Evolutionary conservation across 2,113 vertebrate genomes (phyloP), one percentile per base, ranked within the genome.

Genomic region (Prietella phreatophila): DNA sequence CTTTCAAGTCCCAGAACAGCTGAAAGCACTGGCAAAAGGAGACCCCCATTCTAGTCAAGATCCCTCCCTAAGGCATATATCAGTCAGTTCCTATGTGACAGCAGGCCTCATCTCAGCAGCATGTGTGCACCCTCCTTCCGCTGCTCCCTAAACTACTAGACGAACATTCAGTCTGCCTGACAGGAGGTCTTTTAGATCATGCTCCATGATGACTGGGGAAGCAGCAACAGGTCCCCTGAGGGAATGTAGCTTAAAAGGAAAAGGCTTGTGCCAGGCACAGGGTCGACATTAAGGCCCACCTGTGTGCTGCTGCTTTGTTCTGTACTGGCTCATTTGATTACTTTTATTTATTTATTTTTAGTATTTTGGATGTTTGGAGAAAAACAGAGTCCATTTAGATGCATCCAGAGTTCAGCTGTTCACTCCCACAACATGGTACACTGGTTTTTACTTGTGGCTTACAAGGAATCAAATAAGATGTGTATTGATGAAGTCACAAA

Each of bases 191-290:
- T 91, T 82, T 84, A 76, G 33, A 63, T 61, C 47, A 17, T 39
- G 90, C 90, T 88, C 76, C 88, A 84, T 83, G 83, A 85, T 53
- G 6, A 58, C 84, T 81, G 76, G 76, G 79, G 86, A 84, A 90
- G 75, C 42, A 82, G 86, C 61, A 82, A 82, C 67, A 90, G 82
- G 84, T 91, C 11, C 85, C 90, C 89, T n/a, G 88, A 87, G 91
- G 93, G 91, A 88, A 91, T 93, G 83, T 90, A 87, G 92, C 90
- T 93, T 92, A 93, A 93, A 91, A 91, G 89, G 90, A 89, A 90
- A 79, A 75, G 91, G 89, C 94, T 93, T 93, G 93, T 93, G 93
- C 92, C 93, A 85, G 91, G 92, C 93, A 92, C 92, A 90, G 87
- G 82, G 86, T 87, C 4, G 53, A 88, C 86, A 91, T 87, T 84